Evolutionary conservation across 2,888 invertebrate species (phyloP), one percentile per base, ranked within the genome.

Genomic region (Campopleginae sp.): DNA sequence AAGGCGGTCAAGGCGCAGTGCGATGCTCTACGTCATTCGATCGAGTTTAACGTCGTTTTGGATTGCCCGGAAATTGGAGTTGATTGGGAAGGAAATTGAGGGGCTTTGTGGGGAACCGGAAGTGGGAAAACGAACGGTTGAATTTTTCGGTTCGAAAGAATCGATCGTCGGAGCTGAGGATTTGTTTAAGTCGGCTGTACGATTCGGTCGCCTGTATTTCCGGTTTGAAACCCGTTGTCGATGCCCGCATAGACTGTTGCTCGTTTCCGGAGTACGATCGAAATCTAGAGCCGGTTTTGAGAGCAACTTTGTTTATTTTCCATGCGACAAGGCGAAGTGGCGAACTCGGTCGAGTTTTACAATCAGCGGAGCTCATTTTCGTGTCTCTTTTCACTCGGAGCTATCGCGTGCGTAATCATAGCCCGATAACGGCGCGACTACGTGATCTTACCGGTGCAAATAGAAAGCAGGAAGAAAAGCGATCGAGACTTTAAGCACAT

Each of bases 391-490:
- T 46, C 27, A 51, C 19, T 70, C 70, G 10, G 3, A 17, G 6
- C 48, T 46, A 42, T 44, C 42, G 44, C 66, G 42, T 31, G n/a
- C 14, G 38, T 17, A 85, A 75, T 79, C 81, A n/a, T 70, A 27
- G 19, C 31, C 19, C 79, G 79, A 82, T 82, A 85, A 76, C 46
- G 23, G 33, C 33, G 61, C 51, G 42, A 33, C 14, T 48, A 1
- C 58, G 46, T n/a, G 48, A 19, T 61, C 27, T 19, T n/a, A 70
- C n/a, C n/a, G 42, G 48, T 61, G 44, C 46, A 51, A 81, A 78
- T 81, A 85, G 85, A 82, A 85, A 85, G 85, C 85, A 82, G 82
- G 82, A 85, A 82, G 82, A 63, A 74, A 79, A 71, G 31, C 54
- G 12, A 10, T 10, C 23, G 63, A 42, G 48, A 23, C 19, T 31